Evolutionary conservation across 2,888 invertebrate genomes (phyloP).

Genomic region (Poecilobothrus nobilitatus): DNA sequence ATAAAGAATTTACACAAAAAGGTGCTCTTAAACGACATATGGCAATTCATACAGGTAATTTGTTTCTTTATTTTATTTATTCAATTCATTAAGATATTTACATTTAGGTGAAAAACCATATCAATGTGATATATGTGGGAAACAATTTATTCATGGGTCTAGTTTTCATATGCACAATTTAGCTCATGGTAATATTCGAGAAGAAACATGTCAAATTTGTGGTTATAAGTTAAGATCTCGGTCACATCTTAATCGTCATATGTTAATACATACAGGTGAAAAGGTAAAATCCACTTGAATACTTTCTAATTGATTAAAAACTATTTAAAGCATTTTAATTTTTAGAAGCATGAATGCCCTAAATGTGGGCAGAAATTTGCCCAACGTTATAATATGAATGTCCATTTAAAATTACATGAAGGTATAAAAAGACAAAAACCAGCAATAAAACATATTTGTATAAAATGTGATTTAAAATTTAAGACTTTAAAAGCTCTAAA

Average conservation of each 20-base stretch:
- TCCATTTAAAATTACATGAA: conserved; percentile 17
- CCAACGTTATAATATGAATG: conserved; percentile 22
- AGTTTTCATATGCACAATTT: conserved; percentile 44
- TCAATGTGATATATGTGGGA: conserved; percentile 44
- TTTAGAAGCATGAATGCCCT: conserved; percentile 23
- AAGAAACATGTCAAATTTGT: conserved; percentile 36
- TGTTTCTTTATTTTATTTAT: not conserved
- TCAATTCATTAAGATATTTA: too few relatives aligned
- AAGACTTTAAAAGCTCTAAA: not conserved
- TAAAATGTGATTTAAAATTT: conserved; percentile 6
- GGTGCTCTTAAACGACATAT: conserved; percentile 47
- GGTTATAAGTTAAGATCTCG: conserved; percentile 43
- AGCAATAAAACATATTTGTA: not conserved
- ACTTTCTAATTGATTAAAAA: not conserved
- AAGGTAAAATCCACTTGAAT: not conserved
- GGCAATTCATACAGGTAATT: conserved; percentile 46
- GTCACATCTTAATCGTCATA: conserved; percentile 45
- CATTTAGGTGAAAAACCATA: conserved; percentile 35
- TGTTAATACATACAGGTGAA: conserved; percentile 44
- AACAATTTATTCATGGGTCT: conserved; percentile 43
- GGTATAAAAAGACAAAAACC: conserved; percentile 13
- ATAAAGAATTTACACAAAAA: conserved; percentile 50
- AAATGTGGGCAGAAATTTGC: conserved; percentile 23
- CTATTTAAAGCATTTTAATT: not conserved
- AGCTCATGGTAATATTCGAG: conserved; percentile 34